These are phyloP conservation scores for Galeopsomyia nigrocyanea DNA, from an alignment of 2,888 invertebrate species.

Conservation along the genomic window DNA sequence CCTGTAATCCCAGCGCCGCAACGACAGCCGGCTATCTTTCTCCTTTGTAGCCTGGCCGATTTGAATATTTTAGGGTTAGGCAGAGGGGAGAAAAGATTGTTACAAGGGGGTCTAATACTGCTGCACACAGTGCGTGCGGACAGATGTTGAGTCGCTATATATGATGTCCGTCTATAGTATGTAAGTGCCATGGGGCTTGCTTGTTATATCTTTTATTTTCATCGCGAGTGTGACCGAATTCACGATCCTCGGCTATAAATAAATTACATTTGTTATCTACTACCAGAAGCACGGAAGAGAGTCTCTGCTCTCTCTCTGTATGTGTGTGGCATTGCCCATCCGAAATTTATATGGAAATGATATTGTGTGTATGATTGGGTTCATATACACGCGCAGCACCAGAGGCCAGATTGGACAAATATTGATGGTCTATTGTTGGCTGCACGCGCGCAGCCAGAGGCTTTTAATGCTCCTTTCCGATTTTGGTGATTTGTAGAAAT, in stretches of 20 bases:
- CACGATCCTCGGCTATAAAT: slow-evolving; percentile 40
- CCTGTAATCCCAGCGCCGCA: slow-evolving; percentile 42
- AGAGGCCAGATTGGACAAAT: slow-evolving; percentile 32
- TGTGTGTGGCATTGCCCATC: background rate
- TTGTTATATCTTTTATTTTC: background rate
- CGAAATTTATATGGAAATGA: slow-evolving; percentile 45
- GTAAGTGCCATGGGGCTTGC: too few species aligned
- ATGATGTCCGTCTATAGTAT: too few species aligned
- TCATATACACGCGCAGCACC: background rate
- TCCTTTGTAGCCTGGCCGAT: slow-evolving; percentile 42
- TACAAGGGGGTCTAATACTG: too few species aligned
- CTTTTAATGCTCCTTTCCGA: slow-evolving; percentile 35
- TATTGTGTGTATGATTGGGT: slow-evolving; percentile 37
- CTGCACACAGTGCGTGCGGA: background rate
- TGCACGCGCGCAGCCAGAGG: too few species aligned
- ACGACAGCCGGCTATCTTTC: slow-evolving; percentile 27
- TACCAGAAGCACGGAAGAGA: slow-evolving; percentile 13
- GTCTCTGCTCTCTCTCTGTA: background rate
- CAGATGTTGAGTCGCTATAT: slow-evolving; percentile 26
- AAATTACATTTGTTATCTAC: slow-evolving; percentile 45
- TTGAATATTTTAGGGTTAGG: slow-evolving; percentile 48
- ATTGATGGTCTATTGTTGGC: slow-evolving; percentile 45
- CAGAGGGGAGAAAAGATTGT: background rate
- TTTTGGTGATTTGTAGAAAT: slow-evolving; percentile 40
- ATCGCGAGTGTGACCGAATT: slow-evolving; percentile 40